Base-by-base conservation (phyloP, 2,113 vertebrate species). In the Shinisaurus crocodilurus region DNA sequence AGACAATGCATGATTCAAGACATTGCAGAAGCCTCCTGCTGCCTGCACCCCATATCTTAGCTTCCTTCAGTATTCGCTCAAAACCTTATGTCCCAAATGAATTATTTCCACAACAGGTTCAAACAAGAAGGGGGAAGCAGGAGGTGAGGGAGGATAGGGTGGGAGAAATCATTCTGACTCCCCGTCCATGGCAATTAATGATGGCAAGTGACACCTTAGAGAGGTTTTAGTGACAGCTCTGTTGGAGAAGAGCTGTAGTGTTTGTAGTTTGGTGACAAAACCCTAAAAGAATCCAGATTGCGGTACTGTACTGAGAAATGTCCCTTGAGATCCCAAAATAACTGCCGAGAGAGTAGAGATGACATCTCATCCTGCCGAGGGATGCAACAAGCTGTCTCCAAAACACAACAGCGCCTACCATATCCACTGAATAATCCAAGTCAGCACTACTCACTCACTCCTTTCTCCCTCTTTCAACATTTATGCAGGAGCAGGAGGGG, bases 121-220 rank as follows among this genome's bases (percentile, higher is more conserved):
- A 43, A 32, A 0, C 1, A 23, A 32, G 63, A 3, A 20, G 8
- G 37, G 7, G 29, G 0, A 1, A 0, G 63, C 43, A 37, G 76
- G 12, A 77, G 67, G 75, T 50, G 7, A 54, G 63, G 72, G 79
- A 34, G 16, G 90, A 85, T 57, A 9, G 3, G 82, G 91, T 0
- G 48, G 69, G 94, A 50, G 85, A 48, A 90, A 69, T 91, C 88
- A 88, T 1, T 8, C 25, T 83, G 89, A 85, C 94, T 95, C 96
- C 92, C 93, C 95, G 94, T 95, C 90, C 27, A 63, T 90, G 86
- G 92, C 94, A 97, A 97, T 97, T 96, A 97, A 94, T 91, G 94
- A 81, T 3, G 82, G 89, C 92, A 95, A 96, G 92, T 96, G 96
- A 97, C 96, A 97, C 96, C 97, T 95, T 94, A 96, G 96, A 97